Conservation (phyloP, 2,888 invertebrate genomes). For the Oscheius sp. region DNA sequence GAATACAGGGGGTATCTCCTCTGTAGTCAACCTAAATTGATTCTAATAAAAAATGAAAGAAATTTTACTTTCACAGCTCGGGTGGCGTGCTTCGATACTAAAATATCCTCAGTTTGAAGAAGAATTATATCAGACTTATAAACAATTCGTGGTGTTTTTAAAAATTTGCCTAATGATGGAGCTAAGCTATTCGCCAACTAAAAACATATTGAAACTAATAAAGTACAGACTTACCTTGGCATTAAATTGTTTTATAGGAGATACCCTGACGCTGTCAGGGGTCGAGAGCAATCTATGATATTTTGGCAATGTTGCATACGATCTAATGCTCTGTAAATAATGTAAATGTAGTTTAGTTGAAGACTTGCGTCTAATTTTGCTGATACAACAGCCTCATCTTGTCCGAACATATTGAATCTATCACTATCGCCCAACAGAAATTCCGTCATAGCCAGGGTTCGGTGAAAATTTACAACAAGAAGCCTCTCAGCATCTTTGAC, state of each 20-base stretch:
- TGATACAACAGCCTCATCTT: constrained; percentile 1
- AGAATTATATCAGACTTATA: constrained; percentile 52
- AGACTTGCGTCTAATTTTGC: constrained; percentile 24
- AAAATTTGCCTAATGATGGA: neutral
- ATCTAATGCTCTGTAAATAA: constrained; percentile 3
- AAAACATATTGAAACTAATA: neutral
- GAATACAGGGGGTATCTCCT: constrained; percentile 7
- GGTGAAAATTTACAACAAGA: neutral
- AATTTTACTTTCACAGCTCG: constrained; percentile 44
- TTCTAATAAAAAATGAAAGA: too few relatives aligned
- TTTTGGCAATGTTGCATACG: neutral
- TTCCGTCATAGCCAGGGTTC: neutral
- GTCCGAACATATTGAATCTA: constrained; percentile 27
- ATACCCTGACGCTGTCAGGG: constrained; percentile 12
- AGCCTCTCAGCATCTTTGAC: constrained; percentile 11
- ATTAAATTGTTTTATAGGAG: constrained; percentile 26
- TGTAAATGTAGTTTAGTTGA: neutral
- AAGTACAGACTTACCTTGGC: constrained; percentile 5
- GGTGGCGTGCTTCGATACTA: constrained; percentile 27
- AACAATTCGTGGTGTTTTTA: constrained; percentile 42
- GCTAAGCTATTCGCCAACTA: constrained; percentile 1
- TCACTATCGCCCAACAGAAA: constrained; percentile 24
- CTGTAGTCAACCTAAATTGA: constrained; percentile 7
- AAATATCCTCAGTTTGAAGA: constrained; percentile 37
- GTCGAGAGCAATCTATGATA: neutral